Evolutionary conservation across 2,113 vertebrate species (phyloP), one percentile per base, ranked within the genome.

Genomic region (Ellobius talpinus): DNA sequence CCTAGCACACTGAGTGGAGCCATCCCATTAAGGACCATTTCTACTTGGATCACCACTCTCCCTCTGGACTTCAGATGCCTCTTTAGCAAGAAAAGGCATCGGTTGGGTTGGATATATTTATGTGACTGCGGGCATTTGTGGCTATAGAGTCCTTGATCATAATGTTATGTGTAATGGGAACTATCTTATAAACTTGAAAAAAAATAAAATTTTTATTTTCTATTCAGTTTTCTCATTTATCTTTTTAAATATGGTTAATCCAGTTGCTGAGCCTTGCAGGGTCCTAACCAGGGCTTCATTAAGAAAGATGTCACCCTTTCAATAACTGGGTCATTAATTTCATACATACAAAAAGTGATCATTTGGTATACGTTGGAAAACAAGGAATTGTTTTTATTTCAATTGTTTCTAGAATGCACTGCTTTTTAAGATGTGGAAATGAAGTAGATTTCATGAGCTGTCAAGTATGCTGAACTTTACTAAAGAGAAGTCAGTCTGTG

Each of bases 141-240:
- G 94, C 94, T 97, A 91, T 36, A 7, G 97, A 97, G 91, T 97
- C 92, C 86, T 84, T 96, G 93, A 97, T 93, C 65, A 73, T 92
- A 74, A 81, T 96, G 98, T 96, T 98, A 96, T 98, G 96, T 98
- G 97, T 98, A 95, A 98, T 90, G 97, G 98, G 97, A 98, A 98
- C 98, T 98, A 96, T 98, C 98, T 98, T 98, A 96, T 98, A 98
- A 98, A 98, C 98, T 99, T 98, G 98, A 98, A 98, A 98, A 55
- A 96, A 96, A 98, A 98, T 98, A 98, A 99, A 99, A 94, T 97
- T 98, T 99, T 98, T 99, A 98, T 99, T 99, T 99, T 99, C 98
- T 99, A 87, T 98, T 98, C 90, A 91, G 73, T 55, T 88, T 94
- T 98, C 82, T 95, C 95, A 90, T 79, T 97, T 96, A 93, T 98